A percentile compares a stretch with the other conserved stretches of the same genome.
Conservation (phyloP, 2,888 invertebrate genomes). For the Cancer borealis region DNA sequence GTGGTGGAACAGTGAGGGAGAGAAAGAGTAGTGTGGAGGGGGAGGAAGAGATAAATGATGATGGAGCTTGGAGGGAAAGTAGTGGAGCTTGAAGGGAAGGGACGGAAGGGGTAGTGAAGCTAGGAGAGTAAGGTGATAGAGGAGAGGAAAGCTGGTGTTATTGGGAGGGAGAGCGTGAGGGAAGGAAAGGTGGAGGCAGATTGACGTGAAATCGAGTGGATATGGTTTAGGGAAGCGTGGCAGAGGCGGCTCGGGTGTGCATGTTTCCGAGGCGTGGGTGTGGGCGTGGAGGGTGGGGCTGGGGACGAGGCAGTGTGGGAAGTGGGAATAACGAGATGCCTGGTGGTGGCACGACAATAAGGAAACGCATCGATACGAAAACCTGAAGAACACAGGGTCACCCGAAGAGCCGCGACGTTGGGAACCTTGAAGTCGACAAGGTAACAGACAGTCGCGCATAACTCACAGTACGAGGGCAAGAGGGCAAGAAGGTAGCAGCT, state of each 20-base stretch:
- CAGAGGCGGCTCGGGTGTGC: conserved; percentile 9
- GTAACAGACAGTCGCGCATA: neutral
- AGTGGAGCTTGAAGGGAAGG: neutral
- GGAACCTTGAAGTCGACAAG: neutral
- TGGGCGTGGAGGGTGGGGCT: neutral
- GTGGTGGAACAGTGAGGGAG: neutral
- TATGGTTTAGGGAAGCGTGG: neutral
- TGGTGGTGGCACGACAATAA: neutral
- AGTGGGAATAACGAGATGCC: neutral
- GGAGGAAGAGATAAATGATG: neutral
- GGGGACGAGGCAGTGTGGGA: neutral
- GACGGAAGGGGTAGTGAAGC: neutral
- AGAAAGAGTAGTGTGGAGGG: neutral
- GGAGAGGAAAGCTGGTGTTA: neutral
- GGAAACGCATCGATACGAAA: neutral
- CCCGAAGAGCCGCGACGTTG: neutral
- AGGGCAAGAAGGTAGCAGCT: conserved; percentile 12
- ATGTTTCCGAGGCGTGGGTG: conserved; percentile 12
- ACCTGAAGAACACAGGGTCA: neutral
- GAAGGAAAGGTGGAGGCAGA: neutral
- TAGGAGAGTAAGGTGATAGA: neutral
- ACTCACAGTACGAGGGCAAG: neutral
- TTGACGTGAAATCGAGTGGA: conserved; percentile 8
- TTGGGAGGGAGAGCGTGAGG: neutral
- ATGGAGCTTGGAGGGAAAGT: conserved; percentile 21